Evolutionary conservation across 2,797 vertebrate species (phyloP).

Genomic region (Emydoidea blandingii): DNA sequence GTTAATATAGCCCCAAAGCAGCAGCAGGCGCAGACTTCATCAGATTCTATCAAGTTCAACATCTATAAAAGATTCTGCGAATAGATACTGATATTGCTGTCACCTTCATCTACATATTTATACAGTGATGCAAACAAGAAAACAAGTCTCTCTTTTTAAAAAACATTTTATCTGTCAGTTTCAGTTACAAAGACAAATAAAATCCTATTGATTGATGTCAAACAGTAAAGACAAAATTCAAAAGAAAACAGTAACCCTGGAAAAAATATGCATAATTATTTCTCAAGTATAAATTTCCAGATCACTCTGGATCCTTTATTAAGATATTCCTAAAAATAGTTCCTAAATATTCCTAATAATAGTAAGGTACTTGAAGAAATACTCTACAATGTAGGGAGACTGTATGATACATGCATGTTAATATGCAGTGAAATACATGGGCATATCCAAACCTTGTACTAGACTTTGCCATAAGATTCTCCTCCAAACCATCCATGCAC

Average conservation of each 20-base stretch:
- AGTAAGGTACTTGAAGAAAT: not conserved
- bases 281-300: not conserved
- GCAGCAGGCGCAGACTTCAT: not conserved
- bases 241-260: not conserved
- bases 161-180: fast-evolving
- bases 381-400: not conserved
- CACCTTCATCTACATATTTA: not conserved
- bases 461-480: not conserved
- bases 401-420: not conserved
- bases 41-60: not conserved
- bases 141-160: not conserved
- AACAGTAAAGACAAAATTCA: not conserved
- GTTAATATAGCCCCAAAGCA: not conserved
- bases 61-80: not conserved
- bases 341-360: not conserved
- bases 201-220: not conserved
- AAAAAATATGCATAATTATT: not conserved
- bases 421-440: fast-evolving
- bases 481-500: not conserved
- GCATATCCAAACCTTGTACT: fast-evolving
- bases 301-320: not conserved
- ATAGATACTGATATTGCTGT: not conserved
- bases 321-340: not conserved
- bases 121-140: not conserved
- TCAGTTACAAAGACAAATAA: not conserved